Evolutionary conservation across 2,113 vertebrate species (phyloP).

Genomic region (Atherinomorus stipes): DNA sequence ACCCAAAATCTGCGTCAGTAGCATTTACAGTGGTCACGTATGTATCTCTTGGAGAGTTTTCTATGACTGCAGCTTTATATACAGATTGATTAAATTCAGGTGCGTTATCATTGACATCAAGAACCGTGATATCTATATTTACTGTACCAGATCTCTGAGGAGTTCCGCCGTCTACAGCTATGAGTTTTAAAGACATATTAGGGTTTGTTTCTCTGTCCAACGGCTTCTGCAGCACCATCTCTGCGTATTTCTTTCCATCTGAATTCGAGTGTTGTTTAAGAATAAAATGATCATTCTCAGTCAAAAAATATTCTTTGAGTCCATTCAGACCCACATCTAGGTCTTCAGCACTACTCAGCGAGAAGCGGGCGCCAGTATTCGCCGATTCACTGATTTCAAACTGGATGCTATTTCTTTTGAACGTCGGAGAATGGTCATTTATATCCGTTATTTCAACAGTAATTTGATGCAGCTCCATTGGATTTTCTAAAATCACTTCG

Average conservation of each 20-base stretch:
- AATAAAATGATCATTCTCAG: constrained; percentile 65
- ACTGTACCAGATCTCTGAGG: constrained; percentile 72
- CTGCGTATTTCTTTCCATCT: constrained; percentile 69
- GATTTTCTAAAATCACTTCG: constrained; percentile 69
- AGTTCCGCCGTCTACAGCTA: constrained; percentile 70
- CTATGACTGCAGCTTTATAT: constrained; percentile 52
- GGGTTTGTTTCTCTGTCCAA: constrained; percentile 75
- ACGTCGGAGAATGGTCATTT: constrained; percentile 47
- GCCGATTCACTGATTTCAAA: constrained; percentile 58
- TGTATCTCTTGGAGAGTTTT: constrained; percentile 51
- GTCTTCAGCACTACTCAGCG: constrained; percentile 64
- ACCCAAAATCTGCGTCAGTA: constrained; percentile 56
- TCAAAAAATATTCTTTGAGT: constrained; percentile 77
- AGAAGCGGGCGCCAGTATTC: constrained; percentile 30
- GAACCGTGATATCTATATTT: constrained; percentile 55
- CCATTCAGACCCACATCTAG: constrained; percentile 76
- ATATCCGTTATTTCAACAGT: constrained; percentile 55
- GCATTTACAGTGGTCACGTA: constrained; percentile 52
- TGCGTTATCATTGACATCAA: constrained; percentile 67
- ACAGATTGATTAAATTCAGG: constrained; percentile 67
- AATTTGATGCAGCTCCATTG: constrained; percentile 53
- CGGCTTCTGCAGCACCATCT: constrained; percentile 78
- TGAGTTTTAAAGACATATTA: constrained; percentile 46
- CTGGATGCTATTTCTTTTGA: constrained; percentile 12
- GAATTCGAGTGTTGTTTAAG: constrained; percentile 66